These are phyloP conservation scores for Epinephelus awoara DNA, from an alignment of 2,797 vertebrate genomes.

Conservation along the genomic window DNA sequence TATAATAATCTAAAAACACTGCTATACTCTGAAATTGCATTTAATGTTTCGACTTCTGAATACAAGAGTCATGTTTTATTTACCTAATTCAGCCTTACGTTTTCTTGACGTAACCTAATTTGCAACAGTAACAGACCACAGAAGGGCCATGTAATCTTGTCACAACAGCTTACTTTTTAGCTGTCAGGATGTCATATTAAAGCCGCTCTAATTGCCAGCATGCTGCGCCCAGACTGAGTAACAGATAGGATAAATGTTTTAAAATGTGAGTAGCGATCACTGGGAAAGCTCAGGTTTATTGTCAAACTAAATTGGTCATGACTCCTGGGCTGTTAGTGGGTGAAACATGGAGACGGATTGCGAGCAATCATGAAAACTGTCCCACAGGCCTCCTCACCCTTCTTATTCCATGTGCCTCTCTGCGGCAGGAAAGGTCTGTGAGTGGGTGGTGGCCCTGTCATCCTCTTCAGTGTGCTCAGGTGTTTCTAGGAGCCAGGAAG, in stretches of 20 bases:
- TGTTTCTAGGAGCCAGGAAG: constrained; percentile 77
- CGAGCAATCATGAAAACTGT: constrained; percentile 45
- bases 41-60: no score
- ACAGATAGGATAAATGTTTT: constrained; percentile 31
- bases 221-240: constrained; percentile 34
- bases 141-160: constrained; percentile 18
- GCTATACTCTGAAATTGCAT: no score
- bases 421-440: constrained; percentile 57
- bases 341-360: constrained; percentile 21
- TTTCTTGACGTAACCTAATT: no score
- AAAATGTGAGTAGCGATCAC: constrained; percentile 34
- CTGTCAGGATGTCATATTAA: constrained; percentile 29
- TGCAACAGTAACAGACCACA: neutral
- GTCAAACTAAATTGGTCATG: constrained; percentile 39
- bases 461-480: constrained; percentile 78
- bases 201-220: constrained; percentile 24
- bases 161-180: constrained; percentile 35
- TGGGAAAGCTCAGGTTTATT: constrained; percentile 26
- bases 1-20: neutral
- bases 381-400: constrained; percentile 38
- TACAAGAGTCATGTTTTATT: no score
- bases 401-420: constrained; percentile 26
- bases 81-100: no score
- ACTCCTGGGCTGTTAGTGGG: constrained; percentile 33
- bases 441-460: constrained; percentile 67